Evolutionary conservation across 2,888 invertebrate species (phyloP).

Genomic region (Drosophila pegasa): DNA sequence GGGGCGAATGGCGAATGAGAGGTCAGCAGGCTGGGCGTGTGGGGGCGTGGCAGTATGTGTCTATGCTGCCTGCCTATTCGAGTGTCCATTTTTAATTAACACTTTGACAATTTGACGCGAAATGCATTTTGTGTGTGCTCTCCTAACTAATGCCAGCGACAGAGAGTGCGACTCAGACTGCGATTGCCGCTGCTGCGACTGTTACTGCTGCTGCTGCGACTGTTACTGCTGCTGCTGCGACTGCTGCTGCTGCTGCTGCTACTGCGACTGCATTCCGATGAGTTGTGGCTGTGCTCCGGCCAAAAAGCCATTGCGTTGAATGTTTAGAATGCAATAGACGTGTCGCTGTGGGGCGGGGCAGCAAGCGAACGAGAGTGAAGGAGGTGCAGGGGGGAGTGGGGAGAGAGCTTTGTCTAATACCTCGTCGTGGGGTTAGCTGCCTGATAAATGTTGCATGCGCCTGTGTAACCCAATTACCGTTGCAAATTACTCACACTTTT

Average conservation of each 20-base stretch:
- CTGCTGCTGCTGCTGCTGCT: neutral
- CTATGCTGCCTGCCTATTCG: constrained; percentile 55
- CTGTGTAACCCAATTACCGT: constrained; percentile 78
- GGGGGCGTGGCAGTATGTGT: constrained; percentile 6
- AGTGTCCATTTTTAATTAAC: constrained; percentile 82
- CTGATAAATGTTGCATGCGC: constrained; percentile 76
- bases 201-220: constrained; percentile 1
- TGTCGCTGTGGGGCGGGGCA: constrained; percentile 37
- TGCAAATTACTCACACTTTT: constrained; percentile 74
- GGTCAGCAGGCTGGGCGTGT: neutral
- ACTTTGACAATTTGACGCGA: constrained; percentile 79
- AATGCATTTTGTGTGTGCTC: constrained; percentile 71
- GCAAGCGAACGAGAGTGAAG: neutral
- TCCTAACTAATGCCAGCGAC: constrained; percentile 32
- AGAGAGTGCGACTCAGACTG: constrained; percentile 20
- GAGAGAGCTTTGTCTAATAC: constrained; percentile 27
- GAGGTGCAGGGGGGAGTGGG: neutral
- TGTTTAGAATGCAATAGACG: constrained; percentile 77
- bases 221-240: constrained; percentile 23
- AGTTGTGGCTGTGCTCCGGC: constrained; percentile 27
- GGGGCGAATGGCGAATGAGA: neutral
- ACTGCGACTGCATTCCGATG: constrained; percentile 41
- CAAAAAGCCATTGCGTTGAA: constrained; percentile 61
- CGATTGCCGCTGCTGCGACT: constrained; percentile 11
- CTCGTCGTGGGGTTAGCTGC: constrained; percentile 19